A percentile compares a stretch with the other conserved stretches of the same genome.
Conservation (phyloP, 2,888 invertebrate genomes). For the Ornithoptera priamus region DNA sequence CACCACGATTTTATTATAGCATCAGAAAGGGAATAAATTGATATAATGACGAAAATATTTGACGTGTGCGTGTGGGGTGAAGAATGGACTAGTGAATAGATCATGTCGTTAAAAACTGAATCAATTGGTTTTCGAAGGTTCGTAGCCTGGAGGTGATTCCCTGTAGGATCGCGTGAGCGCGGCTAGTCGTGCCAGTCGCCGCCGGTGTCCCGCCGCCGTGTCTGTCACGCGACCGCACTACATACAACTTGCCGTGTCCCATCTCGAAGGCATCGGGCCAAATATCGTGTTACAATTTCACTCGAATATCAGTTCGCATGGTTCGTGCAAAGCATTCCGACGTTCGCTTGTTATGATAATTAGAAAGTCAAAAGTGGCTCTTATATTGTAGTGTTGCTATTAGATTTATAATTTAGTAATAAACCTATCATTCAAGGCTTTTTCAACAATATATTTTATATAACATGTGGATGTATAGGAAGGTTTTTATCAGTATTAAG, state of each 20-base stretch:
- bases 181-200: slow-evolving; percentile 56
- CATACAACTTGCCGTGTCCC: slow-evolving; percentile 38
- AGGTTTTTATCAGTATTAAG: too few species aligned
- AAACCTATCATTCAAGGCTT: neutral
- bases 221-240: slow-evolving; percentile 62
- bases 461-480: too few species aligned
- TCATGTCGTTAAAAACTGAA: slow-evolving; percentile 18
- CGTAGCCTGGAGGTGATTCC: slow-evolving; percentile 9
- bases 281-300: slow-evolving; percentile 27
- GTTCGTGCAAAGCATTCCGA: slow-evolving; percentile 13
- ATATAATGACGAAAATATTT: neutral
- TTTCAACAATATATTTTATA: neutral
- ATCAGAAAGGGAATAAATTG: neutral
- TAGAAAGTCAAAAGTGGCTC: neutral
- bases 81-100: neutral
- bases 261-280: slow-evolving; percentile 27
- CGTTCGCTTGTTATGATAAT: neutral
- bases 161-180: slow-evolving; percentile 65
- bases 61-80: neutral
- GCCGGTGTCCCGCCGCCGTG: slow-evolving; percentile 59
- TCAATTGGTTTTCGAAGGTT: slow-evolving; percentile 36
- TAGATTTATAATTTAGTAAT: neutral
- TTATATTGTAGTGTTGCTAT: neutral
- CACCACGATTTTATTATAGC: neutral
- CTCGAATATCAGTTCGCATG: slow-evolving; percentile 22